Base-by-base conservation (phyloP, 2,797 vertebrate species). In the Anas flavirostris region DNA sequence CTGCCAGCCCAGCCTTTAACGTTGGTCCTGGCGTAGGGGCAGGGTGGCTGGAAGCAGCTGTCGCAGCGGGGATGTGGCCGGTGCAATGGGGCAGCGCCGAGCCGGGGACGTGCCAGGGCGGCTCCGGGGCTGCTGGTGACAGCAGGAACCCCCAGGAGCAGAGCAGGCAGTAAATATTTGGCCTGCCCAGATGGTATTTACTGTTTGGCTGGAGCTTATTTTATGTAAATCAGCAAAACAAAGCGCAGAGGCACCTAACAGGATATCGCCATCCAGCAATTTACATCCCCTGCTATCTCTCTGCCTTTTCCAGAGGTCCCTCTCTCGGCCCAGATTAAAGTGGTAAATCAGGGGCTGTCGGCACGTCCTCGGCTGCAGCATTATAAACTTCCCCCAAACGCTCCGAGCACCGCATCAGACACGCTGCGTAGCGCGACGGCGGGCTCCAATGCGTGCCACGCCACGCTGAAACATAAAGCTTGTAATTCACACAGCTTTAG, bases 181-280 rank as follows among this genome's bases (percentile, higher is more conserved):
- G 81, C 88, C 82, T 89, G 70, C 78, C 92, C 91, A 70, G 86
- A 67, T 70, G 58, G 84, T 70, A 69, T 91, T 83, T 82, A 83
- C 92, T 86, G 64, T 87, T 88, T 81, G 88, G 86, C 80, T 83
- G 37, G n/a, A 52, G 62, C 66, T 83, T 77, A 39, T 89, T 84
- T 81, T 72, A 87, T 14, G 72, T 68, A 76, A 73, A 79, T 68
- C 46, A 56, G 52, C 5, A 26, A 52, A 73, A 75, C 70, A 59
- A 91, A 80, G 37, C 11, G 1, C 79, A 52, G 48, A 60, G 66
- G 25, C 58, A 22, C 86, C 33, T 7, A n/a, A 77, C 15, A 8
- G 9, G 29, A 26, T 5, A 1, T n/a, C 5, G 7, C 56, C 31
- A 52, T 48, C 43, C 16, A 25, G 18, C 15, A 16, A 11, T 66